Conservation (phyloP, 2,888 invertebrate species). For the Bombylius discolor region DNA sequence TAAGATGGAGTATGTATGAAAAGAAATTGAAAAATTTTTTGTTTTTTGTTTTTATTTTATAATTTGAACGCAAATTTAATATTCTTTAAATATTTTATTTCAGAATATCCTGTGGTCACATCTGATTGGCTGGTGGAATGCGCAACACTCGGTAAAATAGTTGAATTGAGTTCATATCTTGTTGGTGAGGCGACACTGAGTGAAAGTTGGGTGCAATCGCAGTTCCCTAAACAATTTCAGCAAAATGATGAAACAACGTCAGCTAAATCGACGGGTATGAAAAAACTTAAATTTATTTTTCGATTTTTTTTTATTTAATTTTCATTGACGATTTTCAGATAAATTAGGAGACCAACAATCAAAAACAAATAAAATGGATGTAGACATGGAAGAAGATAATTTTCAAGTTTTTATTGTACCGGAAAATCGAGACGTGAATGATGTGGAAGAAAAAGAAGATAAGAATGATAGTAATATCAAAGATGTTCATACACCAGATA, state of each 20-base stretch:
- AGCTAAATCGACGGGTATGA: background rate
- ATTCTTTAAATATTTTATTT: background rate
- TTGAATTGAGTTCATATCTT: slow-evolving; percentile 44
- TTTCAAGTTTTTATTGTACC: too few relatives aligned
- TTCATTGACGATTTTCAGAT: too few relatives aligned
- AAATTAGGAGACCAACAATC: too few relatives aligned
- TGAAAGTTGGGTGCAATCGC: background rate
- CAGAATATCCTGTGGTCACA: slow-evolving; percentile 55
- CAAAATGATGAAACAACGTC: slow-evolving; percentile 22
- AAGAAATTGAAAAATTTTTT: background rate
- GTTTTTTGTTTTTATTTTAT: background rate
- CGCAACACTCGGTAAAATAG: slow-evolving; percentile 39
- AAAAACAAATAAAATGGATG: too few relatives aligned
- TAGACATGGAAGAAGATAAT: background rate
- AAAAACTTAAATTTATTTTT: background rate
- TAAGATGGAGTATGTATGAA: slow-evolving; percentile 57
- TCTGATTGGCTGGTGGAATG: slow-evolving; percentile 67
- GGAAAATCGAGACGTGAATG: too few relatives aligned
- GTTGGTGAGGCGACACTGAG: slow-evolving; percentile 40
- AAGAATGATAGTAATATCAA: too few relatives aligned
- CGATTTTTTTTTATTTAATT: background rate
- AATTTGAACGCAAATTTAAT: background rate
- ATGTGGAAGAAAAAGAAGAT: background rate
- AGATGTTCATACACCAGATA: background rate
- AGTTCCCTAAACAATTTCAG: background rate